Evolutionary conservation across 2,797 vertebrate genomes (phyloP).

Genomic region (Acrocephalus scirpaceus): DNA sequence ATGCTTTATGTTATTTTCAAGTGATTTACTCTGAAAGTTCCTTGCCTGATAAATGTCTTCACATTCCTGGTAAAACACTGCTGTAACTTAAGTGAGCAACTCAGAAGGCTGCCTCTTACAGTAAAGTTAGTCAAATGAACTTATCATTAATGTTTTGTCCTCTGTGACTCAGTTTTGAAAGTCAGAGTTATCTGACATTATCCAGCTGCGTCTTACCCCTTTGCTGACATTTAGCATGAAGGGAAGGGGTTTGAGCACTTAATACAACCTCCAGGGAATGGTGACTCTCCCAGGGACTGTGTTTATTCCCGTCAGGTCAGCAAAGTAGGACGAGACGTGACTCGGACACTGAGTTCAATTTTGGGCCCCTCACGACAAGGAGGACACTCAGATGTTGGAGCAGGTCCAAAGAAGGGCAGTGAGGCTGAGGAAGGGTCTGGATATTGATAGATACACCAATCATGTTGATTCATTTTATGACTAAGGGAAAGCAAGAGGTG

Average conservation of each 20-base stretch:
- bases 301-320: background rate
- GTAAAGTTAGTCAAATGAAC: background rate
- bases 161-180: background rate
- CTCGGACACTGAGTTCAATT: background rate
- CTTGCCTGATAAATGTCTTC: background rate
- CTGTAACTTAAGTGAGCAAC: background rate
- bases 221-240: background rate
- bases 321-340: background rate
- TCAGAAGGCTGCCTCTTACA: background rate
- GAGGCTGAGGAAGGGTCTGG: background rate
- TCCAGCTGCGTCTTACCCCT: background rate
- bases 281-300: background rate
- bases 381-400: background rate
- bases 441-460: background rate
- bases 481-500: background rate
- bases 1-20: background rate
- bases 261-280: background rate
- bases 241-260: background rate
- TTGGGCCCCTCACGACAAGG: background rate
- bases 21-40: background rate
- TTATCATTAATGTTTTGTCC: background rate
- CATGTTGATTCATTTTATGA: background rate
- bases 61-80: background rate
- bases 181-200: background rate
- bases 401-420: background rate